These are phyloP conservation scores for Gymnothorax javanicus DNA, from an alignment of 2,797 vertebrate genomes.

Conservation along the genomic window DNA sequence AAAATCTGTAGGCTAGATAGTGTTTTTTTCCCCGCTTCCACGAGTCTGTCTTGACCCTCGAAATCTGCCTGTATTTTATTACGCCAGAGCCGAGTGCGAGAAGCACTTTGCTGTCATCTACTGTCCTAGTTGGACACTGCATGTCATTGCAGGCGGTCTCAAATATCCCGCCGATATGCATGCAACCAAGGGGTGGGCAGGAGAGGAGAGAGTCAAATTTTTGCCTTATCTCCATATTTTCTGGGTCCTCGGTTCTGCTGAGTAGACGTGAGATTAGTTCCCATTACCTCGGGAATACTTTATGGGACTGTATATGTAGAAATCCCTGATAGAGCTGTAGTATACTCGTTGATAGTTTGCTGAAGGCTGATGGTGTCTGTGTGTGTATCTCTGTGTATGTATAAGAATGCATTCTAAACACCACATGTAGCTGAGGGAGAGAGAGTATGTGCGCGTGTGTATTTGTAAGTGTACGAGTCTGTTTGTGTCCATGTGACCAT, in stretches of 20 bases:
- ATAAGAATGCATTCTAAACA: too few species aligned
- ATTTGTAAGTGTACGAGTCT: too few species aligned
- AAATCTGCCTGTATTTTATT: slow-evolving; percentile 38
- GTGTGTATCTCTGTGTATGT: too few species aligned
- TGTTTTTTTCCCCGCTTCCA: slow-evolving; percentile 25
- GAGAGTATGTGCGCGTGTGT: too few species aligned
- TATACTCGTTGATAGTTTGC: too few species aligned
- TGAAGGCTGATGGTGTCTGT: too few species aligned
- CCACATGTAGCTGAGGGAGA: too few species aligned
- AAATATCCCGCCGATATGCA: not conserved
- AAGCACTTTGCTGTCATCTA: slow-evolving; percentile 42
- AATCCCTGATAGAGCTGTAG: not conserved
- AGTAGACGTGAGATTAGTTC: not conserved
- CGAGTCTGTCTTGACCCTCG: slow-evolving; percentile 36
- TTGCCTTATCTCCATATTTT: not conserved
- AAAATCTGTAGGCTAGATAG: not conserved
- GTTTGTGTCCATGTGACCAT: too few species aligned
- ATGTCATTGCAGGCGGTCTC: not conserved
- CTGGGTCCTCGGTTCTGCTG: not conserved
- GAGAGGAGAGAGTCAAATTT: not conserved
- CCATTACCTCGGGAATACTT: not conserved
- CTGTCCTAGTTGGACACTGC: slow-evolving; percentile 36
- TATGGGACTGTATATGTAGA: not conserved
- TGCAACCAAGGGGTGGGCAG: not conserved
- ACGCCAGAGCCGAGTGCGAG: not conserved